Evolutionary conservation across 2,797 vertebrate species (phyloP).

Genomic region (Peromyscus aztecus): DNA sequence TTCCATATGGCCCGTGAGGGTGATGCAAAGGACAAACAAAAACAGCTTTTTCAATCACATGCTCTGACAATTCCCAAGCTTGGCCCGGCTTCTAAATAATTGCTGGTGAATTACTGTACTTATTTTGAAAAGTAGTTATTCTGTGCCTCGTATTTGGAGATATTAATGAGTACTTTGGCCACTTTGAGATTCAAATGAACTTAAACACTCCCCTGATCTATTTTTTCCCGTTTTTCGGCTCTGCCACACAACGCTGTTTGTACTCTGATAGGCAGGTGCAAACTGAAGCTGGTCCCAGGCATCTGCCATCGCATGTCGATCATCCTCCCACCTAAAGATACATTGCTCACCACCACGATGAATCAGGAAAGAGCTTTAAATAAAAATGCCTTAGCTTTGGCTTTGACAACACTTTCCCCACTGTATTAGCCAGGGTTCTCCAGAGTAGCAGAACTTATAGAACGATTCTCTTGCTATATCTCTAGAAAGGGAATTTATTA

Average conservation of each 20-base stretch:
- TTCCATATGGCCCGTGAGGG: not conserved
- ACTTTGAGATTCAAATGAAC: slow-evolving; percentile 38
- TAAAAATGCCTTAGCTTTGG: slow-evolving; percentile 63
- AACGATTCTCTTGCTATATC: not conserved
- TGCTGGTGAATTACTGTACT: slow-evolving; percentile 44
- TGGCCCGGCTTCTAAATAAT: slow-evolving; percentile 50
- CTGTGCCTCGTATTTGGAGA: slow-evolving; percentile 39
- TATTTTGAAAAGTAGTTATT: slow-evolving; percentile 74
- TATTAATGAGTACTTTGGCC: slow-evolving; percentile 64
- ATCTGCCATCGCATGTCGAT: not conserved
- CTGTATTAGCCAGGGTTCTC: not conserved
- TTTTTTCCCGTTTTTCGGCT: not conserved
- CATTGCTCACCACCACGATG: slow-evolving; percentile 62
- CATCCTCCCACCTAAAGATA: slow-evolving; percentile 51
- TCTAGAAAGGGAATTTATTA: not conserved
- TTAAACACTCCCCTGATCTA: slow-evolving; percentile 34
- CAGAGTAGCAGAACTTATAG: not conserved
- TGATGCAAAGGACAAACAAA: not conserved
- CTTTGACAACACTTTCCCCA: not conserved
- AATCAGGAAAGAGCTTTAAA: slow-evolving; percentile 66
- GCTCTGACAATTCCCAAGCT: not conserved
- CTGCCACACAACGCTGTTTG: not conserved
- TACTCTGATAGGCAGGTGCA: slow-evolving; percentile 23
- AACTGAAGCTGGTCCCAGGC: not conserved
- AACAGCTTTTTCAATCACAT: not conserved